Evolutionary conservation across 2,797 vertebrate genomes (phyloP).

Genomic region (Sebastes aleutianus): DNA sequence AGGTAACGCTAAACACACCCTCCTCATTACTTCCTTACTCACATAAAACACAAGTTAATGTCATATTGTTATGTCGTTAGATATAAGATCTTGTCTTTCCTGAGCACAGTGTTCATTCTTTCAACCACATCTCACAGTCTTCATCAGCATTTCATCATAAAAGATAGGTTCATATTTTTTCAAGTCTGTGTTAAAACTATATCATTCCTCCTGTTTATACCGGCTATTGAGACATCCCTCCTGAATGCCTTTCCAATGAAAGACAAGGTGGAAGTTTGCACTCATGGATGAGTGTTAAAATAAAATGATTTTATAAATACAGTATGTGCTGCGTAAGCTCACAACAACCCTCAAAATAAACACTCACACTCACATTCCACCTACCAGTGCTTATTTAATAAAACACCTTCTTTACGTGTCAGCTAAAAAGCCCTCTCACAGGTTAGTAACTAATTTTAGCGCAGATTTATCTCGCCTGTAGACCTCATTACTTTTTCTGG

Average conservation of each 20-base stretch:
- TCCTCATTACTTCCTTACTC: background rate
- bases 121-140: too few relatives aligned
- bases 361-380: background rate
- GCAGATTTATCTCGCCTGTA: background rate
- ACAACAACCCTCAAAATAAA: background rate
- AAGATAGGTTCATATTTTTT: too few relatives aligned
- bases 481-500: constrained; percentile 13
- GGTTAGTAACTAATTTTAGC: background rate
- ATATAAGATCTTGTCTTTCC: too few relatives aligned
- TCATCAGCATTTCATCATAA: too few relatives aligned
- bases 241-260: background rate
- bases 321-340: background rate
- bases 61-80: background rate
- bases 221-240: background rate
- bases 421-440: background rate
- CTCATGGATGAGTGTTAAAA: background rate
- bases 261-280: background rate
- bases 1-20: constrained; percentile 78
- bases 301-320: background rate
- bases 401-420: background rate
- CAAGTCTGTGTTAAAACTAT: too few relatives aligned
- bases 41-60: background rate
- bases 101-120: too few relatives aligned
- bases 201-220: background rate
- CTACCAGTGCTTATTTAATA: background rate